Conservation (phyloP, 2,888 invertebrate genomes). For the Melolontha melolontha region DNA sequence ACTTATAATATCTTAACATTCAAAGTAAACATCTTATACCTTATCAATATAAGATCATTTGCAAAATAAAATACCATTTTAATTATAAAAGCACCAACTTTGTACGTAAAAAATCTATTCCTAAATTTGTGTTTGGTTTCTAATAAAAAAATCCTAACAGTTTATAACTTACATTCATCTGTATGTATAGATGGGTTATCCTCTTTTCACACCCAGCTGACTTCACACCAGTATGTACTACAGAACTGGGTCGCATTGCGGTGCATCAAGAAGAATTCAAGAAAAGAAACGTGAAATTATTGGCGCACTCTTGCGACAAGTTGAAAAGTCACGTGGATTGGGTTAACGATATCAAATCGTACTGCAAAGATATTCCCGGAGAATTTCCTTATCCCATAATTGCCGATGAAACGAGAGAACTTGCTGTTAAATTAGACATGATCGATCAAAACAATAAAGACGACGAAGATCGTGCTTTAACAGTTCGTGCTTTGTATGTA, state of each 20-base stretch:
- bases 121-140: too few species aligned
- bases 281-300: conserved; percentile 78
- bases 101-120: too few species aligned
- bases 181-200: conserved; percentile 86
- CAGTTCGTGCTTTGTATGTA: conserved; percentile 82
- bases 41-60: too few species aligned
- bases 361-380: conserved; percentile 77
- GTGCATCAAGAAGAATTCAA: conserved; percentile 77
- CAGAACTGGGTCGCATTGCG: conserved; percentile 83
- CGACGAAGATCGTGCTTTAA: conserved; percentile 75
- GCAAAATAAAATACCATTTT: too few species aligned
- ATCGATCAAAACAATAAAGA: conserved; percentile 80
- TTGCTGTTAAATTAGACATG: conserved; percentile 83
- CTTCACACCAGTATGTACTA: conserved; percentile 92
- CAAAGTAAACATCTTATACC: too few species aligned
- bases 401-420: conserved; percentile 78
- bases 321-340: conserved; percentile 81
- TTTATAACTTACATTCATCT: too few species aligned
- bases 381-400: conserved; percentile 87
- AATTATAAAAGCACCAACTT: too few species aligned
- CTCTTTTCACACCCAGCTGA: conserved; percentile 91
- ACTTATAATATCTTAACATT: too few species aligned
- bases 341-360: conserved; percentile 78
- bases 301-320: conserved; percentile 85
- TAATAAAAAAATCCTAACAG: too few species aligned